Conservation (phyloP, 2,888 invertebrate genomes). For the Pegoplata infirma region DNA sequence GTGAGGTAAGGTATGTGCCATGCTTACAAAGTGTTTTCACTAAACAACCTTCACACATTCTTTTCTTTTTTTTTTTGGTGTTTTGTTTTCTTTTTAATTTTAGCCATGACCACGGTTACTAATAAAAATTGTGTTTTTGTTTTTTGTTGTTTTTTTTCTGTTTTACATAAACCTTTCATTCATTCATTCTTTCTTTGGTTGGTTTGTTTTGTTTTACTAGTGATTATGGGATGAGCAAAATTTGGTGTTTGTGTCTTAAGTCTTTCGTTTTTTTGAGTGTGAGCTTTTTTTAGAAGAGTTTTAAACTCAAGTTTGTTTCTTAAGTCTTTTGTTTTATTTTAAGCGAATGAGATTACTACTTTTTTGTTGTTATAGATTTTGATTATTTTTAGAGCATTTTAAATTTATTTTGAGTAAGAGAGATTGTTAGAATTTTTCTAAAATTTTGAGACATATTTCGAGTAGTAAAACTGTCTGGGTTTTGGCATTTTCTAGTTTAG, state of each 20-base stretch:
- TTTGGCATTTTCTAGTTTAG: too few species aligned
- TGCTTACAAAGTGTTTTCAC: conserved; percentile 67
- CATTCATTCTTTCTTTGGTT: conserved; percentile 43
- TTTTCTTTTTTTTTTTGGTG: too few species aligned
- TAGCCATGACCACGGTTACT: conserved; percentile 77
- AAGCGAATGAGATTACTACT: neutral
- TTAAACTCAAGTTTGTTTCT: conserved; percentile 34
- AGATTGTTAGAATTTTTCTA: too few species aligned
- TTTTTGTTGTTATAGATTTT: neutral
- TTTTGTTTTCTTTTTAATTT: too few species aligned
- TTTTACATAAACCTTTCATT: conserved; percentile 43
- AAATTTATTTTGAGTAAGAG: too few species aligned
- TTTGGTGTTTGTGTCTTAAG: conserved; percentile 34
- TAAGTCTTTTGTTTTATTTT: conserved; percentile 28
- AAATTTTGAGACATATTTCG: too few species aligned
- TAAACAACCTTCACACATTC: conserved; percentile 78
- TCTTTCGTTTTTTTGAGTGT: conserved; percentile 35
- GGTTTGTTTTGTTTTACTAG: conserved; percentile 7
- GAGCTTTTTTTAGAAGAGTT: too few species aligned
- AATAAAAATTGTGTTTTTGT: conserved; percentile 65
- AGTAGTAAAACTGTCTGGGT: too few species aligned
- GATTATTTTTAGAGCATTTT: neutral
- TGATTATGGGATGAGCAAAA: conserved; percentile 12
- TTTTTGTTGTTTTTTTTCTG: conserved; percentile 42
- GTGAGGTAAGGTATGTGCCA: neutral